Percentiles rank a stretch among this genome's conserved stretches.
Conservation (phyloP, 2,797 vertebrate genomes). For the Myotis daubentonii region DNA sequence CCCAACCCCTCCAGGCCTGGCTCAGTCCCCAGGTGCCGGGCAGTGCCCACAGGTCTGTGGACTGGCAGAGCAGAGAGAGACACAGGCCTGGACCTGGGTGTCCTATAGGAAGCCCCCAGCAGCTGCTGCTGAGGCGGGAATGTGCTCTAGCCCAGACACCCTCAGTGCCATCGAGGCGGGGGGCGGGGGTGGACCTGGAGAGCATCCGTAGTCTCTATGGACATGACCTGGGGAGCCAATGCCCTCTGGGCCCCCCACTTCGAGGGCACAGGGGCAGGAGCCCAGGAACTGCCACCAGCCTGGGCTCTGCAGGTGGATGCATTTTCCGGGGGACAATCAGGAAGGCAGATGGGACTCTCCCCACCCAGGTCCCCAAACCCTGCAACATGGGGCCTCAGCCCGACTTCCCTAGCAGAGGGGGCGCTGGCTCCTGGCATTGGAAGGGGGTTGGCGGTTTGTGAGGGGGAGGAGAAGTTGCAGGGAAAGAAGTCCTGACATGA, state of each 20-base stretch:
- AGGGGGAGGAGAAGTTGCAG: constrained; percentile 63
- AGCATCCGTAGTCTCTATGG: neutral
- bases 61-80: neutral
- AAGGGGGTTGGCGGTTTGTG: neutral
- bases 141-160: neutral
- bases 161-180: neutral
- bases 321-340: neutral
- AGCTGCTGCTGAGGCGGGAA: neutral
- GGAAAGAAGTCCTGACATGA: constrained; percentile 44
- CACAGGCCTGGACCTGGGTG: neutral
- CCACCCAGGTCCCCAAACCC: neutral
- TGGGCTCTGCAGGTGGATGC: constrained; percentile 18
- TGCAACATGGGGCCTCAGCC: neutral
- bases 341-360: neutral
- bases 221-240: neutral
- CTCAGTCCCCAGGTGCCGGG: neutral
- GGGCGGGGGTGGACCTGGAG: too few relatives aligned
- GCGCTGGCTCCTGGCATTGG: constrained; percentile 32
- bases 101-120: neutral
- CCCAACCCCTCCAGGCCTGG: fast-evolving
- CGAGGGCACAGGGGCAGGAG: neutral
- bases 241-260: neutral
- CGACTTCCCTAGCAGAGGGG: neutral
- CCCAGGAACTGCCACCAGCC: neutral
- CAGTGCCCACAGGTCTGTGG: neutral